phyloP scores from a whole-genome alignment of 2,888 invertebrate species.

The Corbicula japonica region DNA sequence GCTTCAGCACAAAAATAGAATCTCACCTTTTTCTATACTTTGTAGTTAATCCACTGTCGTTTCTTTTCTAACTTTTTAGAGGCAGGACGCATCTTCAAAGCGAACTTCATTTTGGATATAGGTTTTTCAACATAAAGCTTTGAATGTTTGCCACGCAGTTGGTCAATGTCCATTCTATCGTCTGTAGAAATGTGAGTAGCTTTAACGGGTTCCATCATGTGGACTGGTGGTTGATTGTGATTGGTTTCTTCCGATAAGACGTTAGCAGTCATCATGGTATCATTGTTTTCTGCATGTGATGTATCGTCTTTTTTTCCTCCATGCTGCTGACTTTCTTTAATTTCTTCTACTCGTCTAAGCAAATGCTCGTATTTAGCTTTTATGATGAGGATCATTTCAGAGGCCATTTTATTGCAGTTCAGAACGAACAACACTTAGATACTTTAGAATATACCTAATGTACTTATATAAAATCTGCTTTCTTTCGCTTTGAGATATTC shows the following conservation, averaged over 20 bases:
- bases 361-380: slow-evolving; percentile 36
- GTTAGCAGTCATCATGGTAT: no score
- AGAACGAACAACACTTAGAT: slow-evolving; percentile 15
- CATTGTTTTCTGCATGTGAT: not conserved
- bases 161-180: not conserved
- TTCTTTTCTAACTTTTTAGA: no score
- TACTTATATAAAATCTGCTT: slow-evolving; percentile 27
- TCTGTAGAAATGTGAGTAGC: not conserved
- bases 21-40: not conserved
- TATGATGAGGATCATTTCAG: slow-evolving; percentile 32
- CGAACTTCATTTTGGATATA: slow-evolving; percentile 34
- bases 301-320: not conserved
- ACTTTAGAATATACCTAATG: slow-evolving; percentile 11
- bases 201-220: not conserved
- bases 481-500: slow-evolving; percentile 8
- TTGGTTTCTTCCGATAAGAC: no score
- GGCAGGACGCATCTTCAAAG: not conserved
- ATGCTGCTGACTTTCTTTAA: not conserved
- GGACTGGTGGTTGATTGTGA: not conserved
- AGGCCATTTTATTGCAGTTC: slow-evolving; percentile 30
- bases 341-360: slow-evolving; percentile 17
- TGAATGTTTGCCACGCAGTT: slow-evolving; percentile 16
- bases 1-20: no score
- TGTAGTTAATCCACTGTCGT: not conserved
- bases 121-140: slow-evolving; percentile 40